Evolutionary conservation across 2,113 vertebrate genomes (phyloP).

Genomic region (Clupea harengus): DNA sequence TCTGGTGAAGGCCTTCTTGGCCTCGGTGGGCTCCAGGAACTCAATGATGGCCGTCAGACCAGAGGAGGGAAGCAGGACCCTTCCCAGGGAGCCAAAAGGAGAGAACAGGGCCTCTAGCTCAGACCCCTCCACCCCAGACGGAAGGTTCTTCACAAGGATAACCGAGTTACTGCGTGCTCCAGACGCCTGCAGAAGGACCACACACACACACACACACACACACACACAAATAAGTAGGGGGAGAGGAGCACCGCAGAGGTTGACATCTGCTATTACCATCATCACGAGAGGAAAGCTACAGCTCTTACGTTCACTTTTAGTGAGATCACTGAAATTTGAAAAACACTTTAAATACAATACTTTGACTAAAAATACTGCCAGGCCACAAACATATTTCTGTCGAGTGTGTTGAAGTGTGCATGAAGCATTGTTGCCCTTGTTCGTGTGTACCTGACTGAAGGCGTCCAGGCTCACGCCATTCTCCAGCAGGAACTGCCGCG

Average conservation of each 20-base stretch:
- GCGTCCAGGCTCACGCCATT: conserved; percentile 87
- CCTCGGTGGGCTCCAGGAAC: conserved; percentile 88
- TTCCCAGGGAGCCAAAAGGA: conserved; percentile 79
- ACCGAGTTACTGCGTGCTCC: conserved; percentile 82
- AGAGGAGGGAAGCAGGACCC: conserved; percentile 86
- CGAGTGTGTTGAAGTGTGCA: not conserved
- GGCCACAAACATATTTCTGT: too few relatives aligned
- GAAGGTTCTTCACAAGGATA: conserved; percentile 93
- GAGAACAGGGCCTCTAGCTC: conserved; percentile 83
- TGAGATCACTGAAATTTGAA: not conserved
- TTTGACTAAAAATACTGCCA: too few relatives aligned
- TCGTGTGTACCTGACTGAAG: conserved; percentile 87
- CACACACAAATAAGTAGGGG: not conserved
- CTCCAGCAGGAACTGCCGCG: conserved; percentile 86
- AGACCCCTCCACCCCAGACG: conserved; percentile 59
- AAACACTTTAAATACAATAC: too few relatives aligned
- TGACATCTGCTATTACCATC: not conserved
- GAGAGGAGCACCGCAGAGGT: not conserved
- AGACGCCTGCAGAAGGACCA: conserved; percentile 70
- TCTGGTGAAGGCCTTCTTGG: conserved; percentile 84
- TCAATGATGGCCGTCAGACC: conserved; percentile 89
- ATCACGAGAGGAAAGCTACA: too few relatives aligned
- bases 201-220: not conserved
- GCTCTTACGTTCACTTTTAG: not conserved
- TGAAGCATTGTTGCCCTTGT: not conserved